Percentiles rank a stretch among this genome's conserved stretches.
phyloP scores from a whole-genome alignment of 2,113 vertebrate species.

The Pseudopipra pipra region DNA sequence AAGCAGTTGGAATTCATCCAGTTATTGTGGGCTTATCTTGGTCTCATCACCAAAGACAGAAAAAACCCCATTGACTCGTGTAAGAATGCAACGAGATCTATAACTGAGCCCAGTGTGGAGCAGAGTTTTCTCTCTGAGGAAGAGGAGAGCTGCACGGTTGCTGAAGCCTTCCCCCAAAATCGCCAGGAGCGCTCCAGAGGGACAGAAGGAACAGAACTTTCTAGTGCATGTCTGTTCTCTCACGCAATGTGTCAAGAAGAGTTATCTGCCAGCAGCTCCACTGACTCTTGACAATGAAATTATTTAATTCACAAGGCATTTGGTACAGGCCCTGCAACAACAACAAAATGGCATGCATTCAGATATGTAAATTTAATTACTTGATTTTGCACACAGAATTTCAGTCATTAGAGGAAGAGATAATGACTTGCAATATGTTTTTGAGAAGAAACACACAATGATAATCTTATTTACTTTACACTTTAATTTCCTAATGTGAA shows the following conservation, averaged over 20 bases:
- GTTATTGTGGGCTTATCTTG: not conserved
- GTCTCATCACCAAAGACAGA: not conserved
- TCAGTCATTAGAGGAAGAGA: slow-evolving; percentile 36
- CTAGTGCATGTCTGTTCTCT: not conserved
- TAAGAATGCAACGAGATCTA: not conserved
- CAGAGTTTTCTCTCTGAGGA: not conserved
- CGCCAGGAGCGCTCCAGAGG: not conserved
- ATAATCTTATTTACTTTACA: slow-evolving; percentile 60
- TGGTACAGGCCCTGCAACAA: not conserved
- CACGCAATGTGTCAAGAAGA: not conserved
- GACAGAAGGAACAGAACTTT: not conserved
- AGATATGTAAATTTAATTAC: slow-evolving; percentile 55
- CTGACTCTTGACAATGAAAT: not conserved
- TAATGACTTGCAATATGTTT: slow-evolving; percentile 50
- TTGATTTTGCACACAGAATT: slow-evolving; percentile 1
- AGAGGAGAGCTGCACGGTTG: not conserved
- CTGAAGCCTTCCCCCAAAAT: not conserved
- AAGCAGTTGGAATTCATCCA: not conserved
- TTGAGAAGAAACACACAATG: slow-evolving; percentile 39
- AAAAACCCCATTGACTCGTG: not conserved
- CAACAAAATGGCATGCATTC: not conserved
- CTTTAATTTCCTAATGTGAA: slow-evolving; percentile 54
- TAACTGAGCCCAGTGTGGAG: not conserved
- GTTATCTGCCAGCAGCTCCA: not conserved
- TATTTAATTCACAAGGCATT: not conserved